Percentiles rank a stretch among this genome's conserved stretches.
phyloP scores from a whole-genome alignment of 2,113 vertebrate species.

The Suncus etruscus region DNA sequence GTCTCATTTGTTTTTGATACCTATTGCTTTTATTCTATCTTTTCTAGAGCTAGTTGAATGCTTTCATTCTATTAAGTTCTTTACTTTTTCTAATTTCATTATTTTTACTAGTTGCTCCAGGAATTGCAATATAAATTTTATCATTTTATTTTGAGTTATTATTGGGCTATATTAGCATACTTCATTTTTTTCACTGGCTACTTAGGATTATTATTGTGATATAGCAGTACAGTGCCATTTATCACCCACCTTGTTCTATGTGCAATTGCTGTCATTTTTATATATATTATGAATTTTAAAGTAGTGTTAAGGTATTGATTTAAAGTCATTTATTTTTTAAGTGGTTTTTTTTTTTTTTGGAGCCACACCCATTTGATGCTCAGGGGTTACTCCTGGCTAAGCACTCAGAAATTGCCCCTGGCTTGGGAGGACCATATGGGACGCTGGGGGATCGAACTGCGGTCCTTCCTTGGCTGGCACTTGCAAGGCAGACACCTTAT shows the following conservation, averaged over 20 bases:
- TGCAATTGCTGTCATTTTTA: background rate
- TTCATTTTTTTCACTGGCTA: background rate
- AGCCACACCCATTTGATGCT: too few relatives aligned
- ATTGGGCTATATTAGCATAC: background rate
- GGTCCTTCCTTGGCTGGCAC: too few relatives aligned
- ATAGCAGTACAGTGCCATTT: background rate
- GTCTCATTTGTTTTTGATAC: background rate
- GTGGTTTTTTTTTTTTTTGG: too few relatives aligned
- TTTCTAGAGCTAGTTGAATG: background rate
- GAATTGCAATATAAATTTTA: background rate
- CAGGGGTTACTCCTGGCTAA: too few relatives aligned
- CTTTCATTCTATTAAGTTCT: background rate
- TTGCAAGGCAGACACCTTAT: too few relatives aligned
- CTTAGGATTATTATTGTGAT: background rate
- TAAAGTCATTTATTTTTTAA: background rate
- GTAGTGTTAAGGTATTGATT: background rate
- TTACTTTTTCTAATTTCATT: background rate
- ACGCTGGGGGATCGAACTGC: too few relatives aligned
- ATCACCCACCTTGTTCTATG: background rate
- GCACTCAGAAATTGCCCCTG: too few relatives aligned
- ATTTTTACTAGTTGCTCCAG: background rate
- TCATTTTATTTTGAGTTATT: background rate
- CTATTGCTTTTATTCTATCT: slow-evolving; percentile 2
- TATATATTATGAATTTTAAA: background rate
- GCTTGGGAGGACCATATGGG: too few relatives aligned